These are phyloP conservation scores for Acanthosepion esculentum DNA, from an alignment of 2,888 invertebrate species.

Conservation along the genomic window DNA sequence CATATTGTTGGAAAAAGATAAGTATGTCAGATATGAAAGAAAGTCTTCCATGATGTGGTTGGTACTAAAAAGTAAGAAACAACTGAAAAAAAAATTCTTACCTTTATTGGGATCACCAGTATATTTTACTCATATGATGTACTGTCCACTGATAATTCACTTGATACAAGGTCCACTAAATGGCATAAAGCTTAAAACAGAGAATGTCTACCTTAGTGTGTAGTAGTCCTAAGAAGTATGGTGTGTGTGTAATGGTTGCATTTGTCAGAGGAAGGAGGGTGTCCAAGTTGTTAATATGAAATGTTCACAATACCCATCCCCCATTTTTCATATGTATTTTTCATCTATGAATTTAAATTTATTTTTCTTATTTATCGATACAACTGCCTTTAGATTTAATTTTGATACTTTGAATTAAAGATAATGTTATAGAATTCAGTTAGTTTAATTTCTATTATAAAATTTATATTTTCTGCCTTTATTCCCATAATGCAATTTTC, in stretches of 20 bases:
- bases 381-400: not conserved
- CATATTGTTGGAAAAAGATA: not conserved
- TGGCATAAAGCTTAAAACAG: not conserved
- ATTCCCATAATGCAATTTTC: not conserved
- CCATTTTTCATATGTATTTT: not conserved
- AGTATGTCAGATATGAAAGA: not conserved
- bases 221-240: conserved; percentile 33
- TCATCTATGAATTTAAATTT: not conserved
- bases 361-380: not conserved
- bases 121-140: not conserved
- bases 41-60: not conserved
- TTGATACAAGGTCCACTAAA: not conserved
- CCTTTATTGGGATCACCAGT: not conserved
- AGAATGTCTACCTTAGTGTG: not conserved
- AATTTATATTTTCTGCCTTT: not conserved
- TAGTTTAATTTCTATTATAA: not conserved
- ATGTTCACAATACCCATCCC: not conserved
- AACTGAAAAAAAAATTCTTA: not conserved
- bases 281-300: not conserved
- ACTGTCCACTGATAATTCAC: not conserved
- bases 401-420: not conserved
- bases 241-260: not conserved
- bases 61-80: not conserved
- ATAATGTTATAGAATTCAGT: not conserved
- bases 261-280: not conserved